Base-by-base conservation (phyloP, 2,888 invertebrate genomes). In the Caenorhabditis afra region DNA sequence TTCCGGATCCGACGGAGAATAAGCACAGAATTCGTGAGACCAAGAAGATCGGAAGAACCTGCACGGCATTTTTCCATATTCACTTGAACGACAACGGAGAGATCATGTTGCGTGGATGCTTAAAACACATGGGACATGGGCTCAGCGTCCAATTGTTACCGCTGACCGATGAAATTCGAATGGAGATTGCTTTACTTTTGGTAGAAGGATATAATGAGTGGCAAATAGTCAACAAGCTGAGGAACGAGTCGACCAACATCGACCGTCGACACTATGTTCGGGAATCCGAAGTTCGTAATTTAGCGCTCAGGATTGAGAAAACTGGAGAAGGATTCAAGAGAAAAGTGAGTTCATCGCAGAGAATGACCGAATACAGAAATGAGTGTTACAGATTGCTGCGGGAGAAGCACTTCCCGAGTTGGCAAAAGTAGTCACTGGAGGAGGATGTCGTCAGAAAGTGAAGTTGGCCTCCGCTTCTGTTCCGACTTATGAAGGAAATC, bases 41-140 rank as follows among this genome's bases (percentile, higher is more conserved):
- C n/a, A 84, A 84, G 64, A 85, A 84, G 23, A 64, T 85, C 67
- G 82, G 75, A 3, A 71, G 75, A 41, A 78, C 74, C 16, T 85
- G 85, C 50, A 83, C 85, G 0, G 85, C 85, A 10, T 84, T 83
- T 66, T 81, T 84, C 74, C 82, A 82, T 29, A 68, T 83, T 41
- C 78, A 74, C 29, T 76, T 78, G 44, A 77, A 75, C 11, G 66
- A 52, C 11, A 82, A 85, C 49, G 83, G 85, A 44, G 59, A 73
- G 20, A 81, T 85, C 1, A 35, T 76, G 1, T 64, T 85, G 5
- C 79, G 81, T 20, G 83, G 85, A 11, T 85, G 85, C 50, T 76
- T 81, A 3, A 76, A 79, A 8, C 85, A 85, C 57, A 75, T 78
- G 18, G 85, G 85, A 0, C 85, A 85, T 49, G 73, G 76, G 0